phyloP scores from a whole-genome alignment of 2,113 vertebrate genomes.

The Neodon shergylaensis region DNA sequence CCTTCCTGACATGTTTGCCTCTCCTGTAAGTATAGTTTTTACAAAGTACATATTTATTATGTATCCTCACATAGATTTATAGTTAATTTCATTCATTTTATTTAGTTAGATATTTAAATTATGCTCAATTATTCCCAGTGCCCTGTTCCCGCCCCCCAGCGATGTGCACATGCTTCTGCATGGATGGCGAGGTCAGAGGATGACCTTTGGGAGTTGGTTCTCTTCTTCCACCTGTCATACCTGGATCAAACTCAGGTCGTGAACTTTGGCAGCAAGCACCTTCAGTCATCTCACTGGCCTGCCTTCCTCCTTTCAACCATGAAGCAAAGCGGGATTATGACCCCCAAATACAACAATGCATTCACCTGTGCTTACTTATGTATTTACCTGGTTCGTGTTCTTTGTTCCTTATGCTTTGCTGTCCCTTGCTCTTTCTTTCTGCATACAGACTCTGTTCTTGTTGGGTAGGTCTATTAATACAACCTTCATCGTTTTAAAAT shows the following conservation, averaged over 20 bases:
- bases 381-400: neutral
- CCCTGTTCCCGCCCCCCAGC: neutral
- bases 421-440: neutral
- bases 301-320: neutral
- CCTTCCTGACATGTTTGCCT: neutral
- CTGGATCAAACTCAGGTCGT: no score
- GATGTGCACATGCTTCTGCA: neutral
- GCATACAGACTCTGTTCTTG: neutral
- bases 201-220: no score
- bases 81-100: neutral
- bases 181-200: neutral
- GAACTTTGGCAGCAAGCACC: neutral
- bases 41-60: neutral
- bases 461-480: neutral
- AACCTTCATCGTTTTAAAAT: neutral
- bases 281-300: neutral
- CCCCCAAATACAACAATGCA: neutral
- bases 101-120: neutral
- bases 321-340: neutral
- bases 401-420: neutral
- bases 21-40: neutral
- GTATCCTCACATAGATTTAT: neutral
- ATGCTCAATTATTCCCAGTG: neutral
- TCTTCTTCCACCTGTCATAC: neutral
- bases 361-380: neutral